A percentile compares a stretch with the other conserved stretches of the same genome.
phyloP scores from a whole-genome alignment of 2,888 invertebrate species.

The Cosmia trapezina region DNA sequence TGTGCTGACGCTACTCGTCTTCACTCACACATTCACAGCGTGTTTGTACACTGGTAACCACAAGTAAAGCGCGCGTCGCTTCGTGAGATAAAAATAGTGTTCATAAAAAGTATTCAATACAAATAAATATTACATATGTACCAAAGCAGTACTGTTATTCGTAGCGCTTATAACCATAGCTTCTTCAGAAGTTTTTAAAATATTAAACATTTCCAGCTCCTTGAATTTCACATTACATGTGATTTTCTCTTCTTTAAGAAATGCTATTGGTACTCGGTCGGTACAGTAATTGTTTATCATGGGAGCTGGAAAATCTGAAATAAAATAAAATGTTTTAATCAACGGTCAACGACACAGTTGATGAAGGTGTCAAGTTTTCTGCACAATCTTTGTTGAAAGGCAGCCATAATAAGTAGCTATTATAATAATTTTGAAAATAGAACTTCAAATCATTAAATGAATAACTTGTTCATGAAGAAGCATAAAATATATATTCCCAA shows the following conservation, averaged over 20 bases:
- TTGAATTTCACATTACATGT: conserved; percentile 79
- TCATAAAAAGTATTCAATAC: too few relatives aligned
- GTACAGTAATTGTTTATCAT: conserved; percentile 80
- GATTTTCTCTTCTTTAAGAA: conserved; percentile 77
- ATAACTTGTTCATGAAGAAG: not conserved
- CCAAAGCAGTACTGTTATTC: conserved; percentile 75
- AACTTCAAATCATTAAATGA: not conserved
- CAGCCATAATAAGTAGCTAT: too few relatives aligned
- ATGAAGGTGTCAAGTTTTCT: too few relatives aligned
- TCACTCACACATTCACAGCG: not conserved
- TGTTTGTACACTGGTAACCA: not conserved
- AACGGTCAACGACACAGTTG: not conserved
- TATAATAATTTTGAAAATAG: too few relatives aligned
- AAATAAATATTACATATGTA: conserved; percentile 55
- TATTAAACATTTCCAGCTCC: conserved; percentile 83
- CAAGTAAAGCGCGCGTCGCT: not conserved
- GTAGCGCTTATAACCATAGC: conserved; percentile 78
- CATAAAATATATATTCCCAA: not conserved
- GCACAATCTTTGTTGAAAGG: too few relatives aligned
- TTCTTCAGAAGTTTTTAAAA: conserved; percentile 74
- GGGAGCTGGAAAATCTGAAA: conserved; percentile 81
- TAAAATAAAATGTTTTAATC: not conserved
- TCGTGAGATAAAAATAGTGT: too few relatives aligned
- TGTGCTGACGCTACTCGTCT: too few relatives aligned
- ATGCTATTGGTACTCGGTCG: conserved; percentile 76